A percentile compares a stretch with the other conserved stretches of the same genome.
Conservation (phyloP, 2,113 vertebrate genomes). For the Morone saxatilis region DNA sequence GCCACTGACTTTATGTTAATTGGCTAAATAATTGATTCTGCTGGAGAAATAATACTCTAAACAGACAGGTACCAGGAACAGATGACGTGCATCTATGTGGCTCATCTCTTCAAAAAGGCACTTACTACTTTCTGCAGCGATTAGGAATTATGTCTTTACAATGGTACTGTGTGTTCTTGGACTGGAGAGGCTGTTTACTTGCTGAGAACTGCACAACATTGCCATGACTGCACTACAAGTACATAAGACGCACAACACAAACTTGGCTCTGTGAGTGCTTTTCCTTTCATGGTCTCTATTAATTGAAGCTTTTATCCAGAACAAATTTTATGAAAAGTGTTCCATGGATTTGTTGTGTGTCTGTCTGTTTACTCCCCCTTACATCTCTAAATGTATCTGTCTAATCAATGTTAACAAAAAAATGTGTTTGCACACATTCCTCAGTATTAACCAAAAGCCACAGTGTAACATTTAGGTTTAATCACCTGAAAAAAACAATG, state of each 20-base stretch:
- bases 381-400: background rate
- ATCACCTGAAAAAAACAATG: too few relatives aligned
- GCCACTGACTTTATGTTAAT: background rate
- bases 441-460: background rate
- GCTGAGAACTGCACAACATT: background rate
- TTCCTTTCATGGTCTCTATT: background rate
- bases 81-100: background rate
- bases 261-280: background rate
- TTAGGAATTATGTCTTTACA: background rate
- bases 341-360: too few relatives aligned
- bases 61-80: background rate
- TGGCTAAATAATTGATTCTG: background rate
- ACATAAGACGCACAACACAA: background rate
- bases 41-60: background rate
- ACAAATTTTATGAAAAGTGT: background rate
- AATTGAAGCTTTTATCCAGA: conserved; percentile 2
- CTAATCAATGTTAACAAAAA: background rate
- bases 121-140: background rate
- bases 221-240: background rate
- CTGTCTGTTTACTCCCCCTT: background rate
- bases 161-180: background rate
- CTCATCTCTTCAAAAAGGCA: background rate
- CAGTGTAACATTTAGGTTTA: too few relatives aligned
- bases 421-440: background rate
- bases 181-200: background rate